Evolutionary conservation across 2,888 invertebrate genomes (phyloP), one percentile per base, ranked within the genome.

Genomic region (Gasteruption jaculator): DNA sequence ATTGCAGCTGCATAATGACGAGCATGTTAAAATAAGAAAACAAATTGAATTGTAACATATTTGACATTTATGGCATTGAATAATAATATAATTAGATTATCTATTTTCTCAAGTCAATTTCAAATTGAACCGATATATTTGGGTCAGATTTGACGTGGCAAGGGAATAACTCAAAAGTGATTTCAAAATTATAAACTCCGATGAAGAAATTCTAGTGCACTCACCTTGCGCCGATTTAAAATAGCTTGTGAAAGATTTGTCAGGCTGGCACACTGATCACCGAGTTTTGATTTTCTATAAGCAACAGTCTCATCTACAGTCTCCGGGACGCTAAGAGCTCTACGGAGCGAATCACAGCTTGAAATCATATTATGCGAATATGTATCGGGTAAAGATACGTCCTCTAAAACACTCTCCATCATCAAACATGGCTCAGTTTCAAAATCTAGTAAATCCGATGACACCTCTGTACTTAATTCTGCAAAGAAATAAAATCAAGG

Each of bases 381-480:
- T 10, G 80, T 79, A 57, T 83, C 82, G 1, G 78, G 79, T 48
- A 81, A 71, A 20, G 79, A 72, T 12, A 82, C 82, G 60, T 82
- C 82, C 65, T 82, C 82, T 45, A 80, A 57, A 19, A 81, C 87
- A 38, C 85, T 85, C 58, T 87, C 87, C 75, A 86, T 87, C 78
- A 87, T 86, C 15, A 88, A 74, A 56, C 86, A 85, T 0, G 87
- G 87, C 60, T 87, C 87, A 0, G 87, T 87, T 74, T 88, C 88
- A 0, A 86, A 87, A 68, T 88, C 87, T 24, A 88, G 74, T 67
- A 88, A 75, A 60, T 87, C 87, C 4, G 83, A 83, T 12, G 68
- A 67, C 5, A 86, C 86, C 71, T 86, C 85, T 19, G 59, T 57
- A 20, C 62, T 67, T 40, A 68, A 45, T 46, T 85, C 84, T 83